A percentile compares a stretch with the other conserved stretches of the same genome.
Conservation (phyloP, 2,797 vertebrate genomes). For the Rhabdomys pumilio region DNA sequence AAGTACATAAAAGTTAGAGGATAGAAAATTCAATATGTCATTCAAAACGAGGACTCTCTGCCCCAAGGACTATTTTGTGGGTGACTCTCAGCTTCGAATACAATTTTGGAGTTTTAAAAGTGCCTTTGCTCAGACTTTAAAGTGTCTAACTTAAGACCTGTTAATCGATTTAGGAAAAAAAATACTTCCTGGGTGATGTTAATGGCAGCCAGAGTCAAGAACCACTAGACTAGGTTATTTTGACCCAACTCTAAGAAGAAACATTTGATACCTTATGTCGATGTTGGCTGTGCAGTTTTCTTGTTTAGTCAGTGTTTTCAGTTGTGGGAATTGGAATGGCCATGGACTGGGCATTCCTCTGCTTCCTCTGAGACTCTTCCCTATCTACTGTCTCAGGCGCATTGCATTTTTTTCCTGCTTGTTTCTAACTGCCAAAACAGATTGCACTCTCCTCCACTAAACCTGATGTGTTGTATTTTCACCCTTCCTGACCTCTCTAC, state of each 20-base stretch:
- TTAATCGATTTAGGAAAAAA: not conserved
- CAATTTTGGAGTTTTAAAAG: slow-evolving; percentile 42
- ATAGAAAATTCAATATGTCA: slow-evolving; percentile 46
- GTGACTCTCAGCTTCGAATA: not conserved
- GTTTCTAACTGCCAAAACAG: slow-evolving; percentile 13
- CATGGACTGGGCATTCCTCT: not conserved
- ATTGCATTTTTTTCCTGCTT: not conserved
- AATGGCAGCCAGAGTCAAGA: slow-evolving; percentile 20
- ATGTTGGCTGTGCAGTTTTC: not conserved
- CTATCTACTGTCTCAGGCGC: not conserved
- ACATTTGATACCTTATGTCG: not conserved
- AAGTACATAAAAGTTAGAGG: not conserved
- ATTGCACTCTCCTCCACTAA: slow-evolving; percentile 21
- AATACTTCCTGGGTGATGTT: not conserved
- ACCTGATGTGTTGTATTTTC: not conserved
- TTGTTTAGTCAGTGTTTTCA: slow-evolving; percentile 27
- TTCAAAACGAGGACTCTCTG: slow-evolving; percentile 31
- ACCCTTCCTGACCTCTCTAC: slow-evolving; percentile 24
- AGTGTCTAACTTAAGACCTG: slow-evolving; percentile 20
- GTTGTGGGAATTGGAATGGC: not conserved
- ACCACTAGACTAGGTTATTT: not conserved
- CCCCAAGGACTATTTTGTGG: slow-evolving; percentile 19
- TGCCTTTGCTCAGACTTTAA: not conserved
- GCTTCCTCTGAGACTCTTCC: not conserved
- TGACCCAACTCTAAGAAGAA: not conserved